Evolutionary conservation across 1,140 invertebrate genomes (phyloP).

Genomic region (Atta cephalotes): DNA sequence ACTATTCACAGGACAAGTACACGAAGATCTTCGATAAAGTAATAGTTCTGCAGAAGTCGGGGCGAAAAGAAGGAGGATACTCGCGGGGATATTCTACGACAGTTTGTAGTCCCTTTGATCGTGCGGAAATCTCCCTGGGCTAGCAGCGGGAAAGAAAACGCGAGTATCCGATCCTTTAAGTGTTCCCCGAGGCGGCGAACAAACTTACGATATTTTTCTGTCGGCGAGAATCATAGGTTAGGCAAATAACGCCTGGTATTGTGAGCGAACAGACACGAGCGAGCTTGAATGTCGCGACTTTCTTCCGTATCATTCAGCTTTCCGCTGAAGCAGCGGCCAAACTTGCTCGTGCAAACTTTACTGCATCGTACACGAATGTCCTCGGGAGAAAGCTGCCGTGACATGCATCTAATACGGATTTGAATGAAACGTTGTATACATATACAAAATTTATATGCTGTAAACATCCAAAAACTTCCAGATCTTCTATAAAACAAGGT

Average conservation of each 20-base stretch:
- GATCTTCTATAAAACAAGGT: background rate
- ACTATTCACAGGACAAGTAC: constrained; percentile 50
- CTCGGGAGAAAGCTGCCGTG: background rate
- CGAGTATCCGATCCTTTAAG: constrained; percentile 40
- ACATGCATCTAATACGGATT: constrained; percentile 18
- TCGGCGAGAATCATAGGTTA: constrained; percentile 58
- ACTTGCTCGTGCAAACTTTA: constrained; percentile 33
- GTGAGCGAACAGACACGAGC: constrained; percentile 31
- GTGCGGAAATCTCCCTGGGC: constrained; percentile 19
- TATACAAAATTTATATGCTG: constrained; percentile 41
- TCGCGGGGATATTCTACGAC: constrained; percentile 48
- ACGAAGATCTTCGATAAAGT: constrained; percentile 55
- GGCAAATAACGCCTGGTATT: constrained; percentile 70
- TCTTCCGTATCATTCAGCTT: constrained; percentile 45
- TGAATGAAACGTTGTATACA: constrained; percentile 13
- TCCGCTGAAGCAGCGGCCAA: constrained; percentile 22
- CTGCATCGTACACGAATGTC: background rate
- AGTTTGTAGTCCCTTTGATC: constrained; percentile 56
- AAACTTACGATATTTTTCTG: constrained; percentile 70
- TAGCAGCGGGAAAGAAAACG: constrained; percentile 20
- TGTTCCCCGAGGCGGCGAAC: constrained; percentile 58
- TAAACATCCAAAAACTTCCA: constrained; percentile 22
- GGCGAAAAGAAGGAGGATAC: constrained; percentile 19
- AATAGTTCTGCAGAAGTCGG: constrained; percentile 43
- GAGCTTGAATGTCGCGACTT: constrained; percentile 26